phyloP scores from a whole-genome alignment of 2,113 vertebrate genomes.

The Castor canadensis region DNA sequence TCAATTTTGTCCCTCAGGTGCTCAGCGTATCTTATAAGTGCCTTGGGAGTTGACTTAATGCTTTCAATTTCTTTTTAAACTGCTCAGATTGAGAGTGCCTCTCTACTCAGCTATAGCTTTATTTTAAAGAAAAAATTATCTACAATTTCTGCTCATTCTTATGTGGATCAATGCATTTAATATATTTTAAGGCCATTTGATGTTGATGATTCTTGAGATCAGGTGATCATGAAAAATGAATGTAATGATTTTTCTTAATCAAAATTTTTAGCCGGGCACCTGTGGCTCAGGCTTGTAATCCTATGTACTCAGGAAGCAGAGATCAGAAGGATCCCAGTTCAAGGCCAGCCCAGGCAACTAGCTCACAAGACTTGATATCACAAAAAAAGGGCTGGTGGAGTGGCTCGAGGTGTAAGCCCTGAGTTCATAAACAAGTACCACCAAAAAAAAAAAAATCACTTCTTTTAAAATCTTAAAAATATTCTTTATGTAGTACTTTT shows the following conservation, averaged over 20 bases:
- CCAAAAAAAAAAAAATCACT: too few relatives aligned
- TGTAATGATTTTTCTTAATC: not conserved
- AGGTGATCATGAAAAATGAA: not conserved
- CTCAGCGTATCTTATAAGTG: not conserved
- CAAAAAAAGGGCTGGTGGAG: too few relatives aligned
- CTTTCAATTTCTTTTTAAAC: not conserved
- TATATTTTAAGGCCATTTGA: not conserved
- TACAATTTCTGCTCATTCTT: not conserved
- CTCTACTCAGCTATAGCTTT: not conserved
- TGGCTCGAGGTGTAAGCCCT: too few relatives aligned
- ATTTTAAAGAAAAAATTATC: not conserved
- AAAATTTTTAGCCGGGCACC: too few relatives aligned
- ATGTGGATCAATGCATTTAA: not conserved
- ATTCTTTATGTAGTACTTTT: too few relatives aligned
- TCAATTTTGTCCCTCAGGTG: not conserved
- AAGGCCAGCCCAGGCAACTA: too few relatives aligned
- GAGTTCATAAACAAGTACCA: too few relatives aligned
- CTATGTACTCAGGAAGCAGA: too few relatives aligned
- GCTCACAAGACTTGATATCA: too few relatives aligned
- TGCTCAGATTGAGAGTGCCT: not conserved
- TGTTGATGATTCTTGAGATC: not conserved
- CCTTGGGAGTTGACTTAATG: not conserved
- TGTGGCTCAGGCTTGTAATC: too few relatives aligned
- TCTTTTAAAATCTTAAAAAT: too few relatives aligned
- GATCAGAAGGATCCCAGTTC: too few relatives aligned